Percentiles rank a stretch among this genome's conserved stretches.
phyloP scores from a whole-genome alignment of 64 coral and sea anemone genomes.

The Stichodactyla helianthus region DNA sequence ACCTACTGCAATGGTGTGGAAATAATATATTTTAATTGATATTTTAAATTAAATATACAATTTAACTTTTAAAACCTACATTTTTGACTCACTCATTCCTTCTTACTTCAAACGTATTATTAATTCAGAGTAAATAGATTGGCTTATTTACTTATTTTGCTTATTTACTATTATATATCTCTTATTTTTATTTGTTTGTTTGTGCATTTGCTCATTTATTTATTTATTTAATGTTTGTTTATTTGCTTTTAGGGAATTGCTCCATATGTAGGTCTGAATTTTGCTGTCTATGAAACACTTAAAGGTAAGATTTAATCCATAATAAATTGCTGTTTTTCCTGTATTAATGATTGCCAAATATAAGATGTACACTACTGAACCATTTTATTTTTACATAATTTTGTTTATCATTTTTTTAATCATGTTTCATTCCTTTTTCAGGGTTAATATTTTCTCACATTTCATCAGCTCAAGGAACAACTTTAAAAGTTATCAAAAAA shows the following conservation, averaged over 20 bases:
- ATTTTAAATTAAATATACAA: not conserved
- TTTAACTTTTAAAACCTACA: too few species aligned
- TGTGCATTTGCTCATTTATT: not conserved
- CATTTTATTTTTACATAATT: too few species aligned
- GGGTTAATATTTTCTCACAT: constrained; percentile 33
- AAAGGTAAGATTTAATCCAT: constrained; percentile 49
- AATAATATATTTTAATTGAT: not conserved
- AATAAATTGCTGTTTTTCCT: too few species aligned
- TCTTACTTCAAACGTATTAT: too few species aligned
- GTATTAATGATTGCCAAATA: too few species aligned
- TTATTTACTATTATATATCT: too few species aligned
- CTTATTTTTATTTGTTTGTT: too few species aligned
- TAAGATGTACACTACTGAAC: too few species aligned
- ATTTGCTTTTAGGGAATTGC: constrained; percentile 61
- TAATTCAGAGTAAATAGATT: too few species aligned
- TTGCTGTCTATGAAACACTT: constrained; percentile 90
- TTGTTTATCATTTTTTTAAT: not conserved
- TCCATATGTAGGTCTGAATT: constrained; percentile 81
- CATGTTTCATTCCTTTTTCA: not conserved
- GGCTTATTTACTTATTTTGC: too few species aligned
- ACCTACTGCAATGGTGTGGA: constrained; percentile 52
- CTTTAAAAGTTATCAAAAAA: constrained; percentile 36
- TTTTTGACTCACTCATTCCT: too few species aligned
- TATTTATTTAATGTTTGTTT: constrained; percentile 20
- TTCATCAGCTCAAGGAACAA: constrained; percentile 30